A percentile compares a stretch with the other conserved stretches of the same genome.
phyloP scores from a whole-genome alignment of 2,888 invertebrate genomes.

The Ormyrus rosae region DNA sequence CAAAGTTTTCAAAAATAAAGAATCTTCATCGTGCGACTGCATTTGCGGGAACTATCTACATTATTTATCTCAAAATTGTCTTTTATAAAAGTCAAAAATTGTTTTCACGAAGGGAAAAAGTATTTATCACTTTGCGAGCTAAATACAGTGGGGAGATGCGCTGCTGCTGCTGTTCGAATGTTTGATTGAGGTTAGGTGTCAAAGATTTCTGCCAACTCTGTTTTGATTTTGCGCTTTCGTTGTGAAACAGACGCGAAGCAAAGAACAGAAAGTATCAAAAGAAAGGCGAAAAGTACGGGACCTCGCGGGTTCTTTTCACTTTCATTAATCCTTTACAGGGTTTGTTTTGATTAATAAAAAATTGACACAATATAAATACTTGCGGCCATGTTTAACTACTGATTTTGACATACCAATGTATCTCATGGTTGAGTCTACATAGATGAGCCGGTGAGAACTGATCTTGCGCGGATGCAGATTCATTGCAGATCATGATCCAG shows the following conservation, averaged over 20 bases:
- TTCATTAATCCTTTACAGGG: slow-evolving; percentile 22
- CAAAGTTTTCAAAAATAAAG: slow-evolving; percentile 35
- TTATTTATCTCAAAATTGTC: slow-evolving; percentile 6
- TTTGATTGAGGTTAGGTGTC: slow-evolving; percentile 50
- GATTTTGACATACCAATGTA: background rate
- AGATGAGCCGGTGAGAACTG: too few species aligned
- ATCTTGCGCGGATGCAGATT: too few species aligned
- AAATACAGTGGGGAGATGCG: background rate
- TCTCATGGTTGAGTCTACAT: too few species aligned
- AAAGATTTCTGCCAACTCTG: slow-evolving; percentile 35
- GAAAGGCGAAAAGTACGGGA: slow-evolving; percentile 6
- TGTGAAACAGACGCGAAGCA: background rate
- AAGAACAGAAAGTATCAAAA: slow-evolving; percentile 18
- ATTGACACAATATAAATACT: slow-evolving; percentile 51
- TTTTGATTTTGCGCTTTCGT: slow-evolving; percentile 39
- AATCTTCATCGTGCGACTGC: slow-evolving; percentile 4
- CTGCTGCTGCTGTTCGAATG: slow-evolving; percentile 5
- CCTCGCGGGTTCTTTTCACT: background rate
- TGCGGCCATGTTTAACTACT: slow-evolving; percentile 51
- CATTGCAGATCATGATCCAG: too few species aligned
- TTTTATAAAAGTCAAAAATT: slow-evolving; percentile 6
- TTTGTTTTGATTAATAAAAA: slow-evolving; percentile 44
- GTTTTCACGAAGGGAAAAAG: background rate
- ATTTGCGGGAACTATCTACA: slow-evolving; percentile 14
- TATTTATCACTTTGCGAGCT: slow-evolving; percentile 4